Evolutionary conservation across 2,797 vertebrate species (phyloP).

Genomic region (Argyrosomus regius): DNA sequence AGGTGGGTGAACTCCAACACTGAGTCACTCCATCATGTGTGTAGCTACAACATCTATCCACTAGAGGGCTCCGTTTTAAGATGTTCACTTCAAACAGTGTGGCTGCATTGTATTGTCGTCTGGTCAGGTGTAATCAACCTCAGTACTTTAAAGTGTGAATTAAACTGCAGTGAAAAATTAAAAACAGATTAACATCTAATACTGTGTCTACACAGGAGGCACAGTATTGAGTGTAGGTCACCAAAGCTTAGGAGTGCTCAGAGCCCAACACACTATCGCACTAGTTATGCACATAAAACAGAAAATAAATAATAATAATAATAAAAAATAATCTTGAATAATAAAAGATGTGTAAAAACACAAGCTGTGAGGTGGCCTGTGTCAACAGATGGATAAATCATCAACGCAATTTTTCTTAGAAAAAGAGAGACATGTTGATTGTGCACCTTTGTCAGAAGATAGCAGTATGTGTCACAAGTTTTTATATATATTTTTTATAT

Average conservation of each 20-base stretch:
- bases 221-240: neutral
- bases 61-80: slow-evolving; percentile 34
- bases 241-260: no score
- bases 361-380: neutral
- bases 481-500: no score
- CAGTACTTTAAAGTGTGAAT: neutral
- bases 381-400: neutral
- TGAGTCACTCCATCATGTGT: neutral
- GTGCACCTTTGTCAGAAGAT: neutral
- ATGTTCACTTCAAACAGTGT: neutral
- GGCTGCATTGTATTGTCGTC: neutral
- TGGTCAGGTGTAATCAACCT: neutral
- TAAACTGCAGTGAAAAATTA: neutral
- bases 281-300: neutral
- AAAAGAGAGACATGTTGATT: no score
- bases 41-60: slow-evolving; percentile 28
- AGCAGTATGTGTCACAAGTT: no score
- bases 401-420: neutral
- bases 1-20: neutral
- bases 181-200: neutral
- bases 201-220: neutral
- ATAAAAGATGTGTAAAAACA: neutral
- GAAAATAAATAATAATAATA: neutral
- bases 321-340: no score
- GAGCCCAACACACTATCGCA: neutral